phyloP scores from a whole-genome alignment of 37 sponge, comb jelly and placozoan genomes.

The Ianthella basta region DNA sequence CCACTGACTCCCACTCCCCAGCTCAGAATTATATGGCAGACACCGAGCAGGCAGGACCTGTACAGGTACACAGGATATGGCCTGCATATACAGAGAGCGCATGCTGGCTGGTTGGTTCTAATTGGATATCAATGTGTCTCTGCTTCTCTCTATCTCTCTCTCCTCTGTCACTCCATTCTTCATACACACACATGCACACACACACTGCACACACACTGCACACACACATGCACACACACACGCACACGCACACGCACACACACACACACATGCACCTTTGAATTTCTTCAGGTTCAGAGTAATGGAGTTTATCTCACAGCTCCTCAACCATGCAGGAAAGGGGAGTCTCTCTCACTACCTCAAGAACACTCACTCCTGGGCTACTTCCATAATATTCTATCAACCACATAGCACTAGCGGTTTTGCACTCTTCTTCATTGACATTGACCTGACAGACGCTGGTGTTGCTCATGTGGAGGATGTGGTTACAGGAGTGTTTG shows the following conservation, averaged over 20 bases:
- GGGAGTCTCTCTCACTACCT: constrained; percentile 46
- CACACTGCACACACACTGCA: no score
- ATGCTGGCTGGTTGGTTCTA: no score
- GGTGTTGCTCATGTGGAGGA: constrained; percentile 43
- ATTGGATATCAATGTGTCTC: no score
- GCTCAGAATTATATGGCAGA: constrained; percentile 62
- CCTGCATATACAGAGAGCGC: no score
- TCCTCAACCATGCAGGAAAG: constrained; percentile 56
- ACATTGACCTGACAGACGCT: constrained; percentile 39
- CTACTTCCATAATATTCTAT: constrained; percentile 33
- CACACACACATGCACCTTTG: no score
- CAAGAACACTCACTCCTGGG: constrained; percentile 15
- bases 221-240: no score
- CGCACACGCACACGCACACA: no score
- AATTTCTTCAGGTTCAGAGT: no score
- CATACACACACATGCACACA: no score
- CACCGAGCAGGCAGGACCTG: neutral
- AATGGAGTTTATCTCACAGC: constrained; percentile 15
- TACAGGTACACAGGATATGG: no score
- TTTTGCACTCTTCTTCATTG: constrained; percentile 33
- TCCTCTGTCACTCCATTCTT: no score
- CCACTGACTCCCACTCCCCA: constrained; percentile 42
- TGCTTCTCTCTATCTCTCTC: neutral
- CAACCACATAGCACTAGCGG: constrained; percentile 34
- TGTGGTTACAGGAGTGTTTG: constrained; percentile 45